Percentiles rank a stretch among this genome's conserved stretches.
Evolutionary conservation across 2,113 vertebrate genomes (phyloP).

Genomic region (Cyprinodon brontotheroides): DNA sequence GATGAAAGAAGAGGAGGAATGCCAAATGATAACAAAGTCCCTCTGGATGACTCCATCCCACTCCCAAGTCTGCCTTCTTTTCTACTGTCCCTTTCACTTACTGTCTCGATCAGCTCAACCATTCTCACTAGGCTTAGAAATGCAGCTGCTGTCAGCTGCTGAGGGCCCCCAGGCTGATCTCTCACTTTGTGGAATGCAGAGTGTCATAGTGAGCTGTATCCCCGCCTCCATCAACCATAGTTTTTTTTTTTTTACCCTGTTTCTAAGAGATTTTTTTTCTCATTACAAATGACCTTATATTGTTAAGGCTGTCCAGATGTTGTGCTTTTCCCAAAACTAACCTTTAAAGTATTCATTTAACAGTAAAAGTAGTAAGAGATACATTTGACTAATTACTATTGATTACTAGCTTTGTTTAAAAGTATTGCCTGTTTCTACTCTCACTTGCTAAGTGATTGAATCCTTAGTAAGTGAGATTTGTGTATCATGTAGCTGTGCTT

Average conservation of each 20-base stretch:
- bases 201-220: slow-evolving; percentile 59
- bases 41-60: slow-evolving; percentile 56
- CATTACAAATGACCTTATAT: neutral
- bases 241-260: slow-evolving; percentile 23
- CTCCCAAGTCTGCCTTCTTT: slow-evolving; percentile 48
- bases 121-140: slow-evolving; percentile 44
- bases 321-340: neutral
- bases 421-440: slow-evolving; percentile 3
- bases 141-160: slow-evolving; percentile 69
- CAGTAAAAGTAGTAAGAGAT: neutral
- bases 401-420: slow-evolving; percentile 29
- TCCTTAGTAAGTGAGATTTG: slow-evolving; percentile 31
- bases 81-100: slow-evolving; percentile 66
- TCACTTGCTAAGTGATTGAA: slow-evolving; percentile 27
- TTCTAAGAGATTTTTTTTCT: slow-evolving; percentile 8
- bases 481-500: slow-evolving; percentile 67
- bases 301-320: neutral
- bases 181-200: slow-evolving; percentile 64
- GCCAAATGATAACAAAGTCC: slow-evolving; percentile 71
- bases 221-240: slow-evolving; percentile 30
- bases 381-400: slow-evolving; percentile 10
- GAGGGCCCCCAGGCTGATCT: slow-evolving; percentile 67
- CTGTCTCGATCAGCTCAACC: slow-evolving; percentile 43
- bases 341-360: neutral
- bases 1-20: slow-evolving; percentile 70